Percentiles rank a stretch among this genome's conserved stretches.
Evolutionary conservation across 2,113 vertebrate genomes (phyloP).

Genomic region (Heptranchias perlo): DNA sequence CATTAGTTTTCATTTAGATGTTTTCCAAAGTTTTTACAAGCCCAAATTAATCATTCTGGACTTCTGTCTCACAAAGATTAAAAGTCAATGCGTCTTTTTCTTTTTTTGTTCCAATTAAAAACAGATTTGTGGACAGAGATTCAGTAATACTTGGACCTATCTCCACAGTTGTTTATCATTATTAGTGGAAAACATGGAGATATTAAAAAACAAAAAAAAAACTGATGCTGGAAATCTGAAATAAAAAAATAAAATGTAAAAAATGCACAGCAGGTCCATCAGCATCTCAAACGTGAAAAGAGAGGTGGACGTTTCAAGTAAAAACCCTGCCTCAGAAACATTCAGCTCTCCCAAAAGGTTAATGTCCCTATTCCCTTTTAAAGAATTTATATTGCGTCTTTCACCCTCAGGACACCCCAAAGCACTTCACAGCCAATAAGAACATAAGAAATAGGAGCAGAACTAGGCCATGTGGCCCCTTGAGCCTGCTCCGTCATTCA

Average conservation of each 20-base stretch:
- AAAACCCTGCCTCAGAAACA: background rate
- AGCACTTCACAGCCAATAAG: no score
- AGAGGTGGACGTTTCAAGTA: background rate
- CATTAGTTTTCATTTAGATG: conserved; percentile 8
- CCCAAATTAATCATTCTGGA: conserved; percentile 13
- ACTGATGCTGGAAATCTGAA: background rate
- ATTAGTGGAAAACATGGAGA: background rate
- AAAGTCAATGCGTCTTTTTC: background rate
- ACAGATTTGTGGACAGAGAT: background rate
- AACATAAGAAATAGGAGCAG: no score
- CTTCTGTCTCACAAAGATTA: background rate
- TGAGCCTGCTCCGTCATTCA: no score
- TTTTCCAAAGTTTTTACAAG: background rate
- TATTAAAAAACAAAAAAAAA: background rate
- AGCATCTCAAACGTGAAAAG: background rate
- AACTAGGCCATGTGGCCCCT: no score
- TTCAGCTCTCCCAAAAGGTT: background rate
- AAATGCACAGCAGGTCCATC: background rate
- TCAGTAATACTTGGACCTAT: background rate
- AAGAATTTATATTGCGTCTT: no score
- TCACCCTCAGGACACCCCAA: no score
- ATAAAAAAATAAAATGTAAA: background rate
- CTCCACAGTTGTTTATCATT: background rate
- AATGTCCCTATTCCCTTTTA: no score
- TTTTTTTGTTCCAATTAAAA: background rate